Percentiles rank a stretch among this genome's conserved stretches.
These are phyloP conservation scores for Hoplostethus atlanticus DNA, from an alignment of 2,797 vertebrate species.

Conservation along the genomic window DNA sequence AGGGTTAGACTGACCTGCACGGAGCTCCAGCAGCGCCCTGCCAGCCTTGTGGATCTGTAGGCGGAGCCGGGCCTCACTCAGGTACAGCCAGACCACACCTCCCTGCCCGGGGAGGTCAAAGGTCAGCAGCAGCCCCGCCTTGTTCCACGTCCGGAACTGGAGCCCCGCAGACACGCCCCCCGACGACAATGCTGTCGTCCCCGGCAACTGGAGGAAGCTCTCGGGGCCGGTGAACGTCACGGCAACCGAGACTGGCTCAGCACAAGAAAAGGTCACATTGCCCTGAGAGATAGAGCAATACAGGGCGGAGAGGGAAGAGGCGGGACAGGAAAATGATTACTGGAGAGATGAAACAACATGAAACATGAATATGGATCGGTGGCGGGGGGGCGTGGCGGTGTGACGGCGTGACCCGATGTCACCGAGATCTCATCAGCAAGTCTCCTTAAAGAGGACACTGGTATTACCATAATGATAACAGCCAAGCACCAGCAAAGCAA, in stretches of 20 bases:
- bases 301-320: background rate
- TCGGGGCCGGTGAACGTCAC: conserved; percentile 88
- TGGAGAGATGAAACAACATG: conserved; percentile 31
- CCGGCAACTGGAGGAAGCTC: conserved; percentile 88
- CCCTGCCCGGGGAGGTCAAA: conserved; percentile 81
- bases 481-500: conserved; percentile 13
- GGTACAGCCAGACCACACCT: conserved; percentile 84
- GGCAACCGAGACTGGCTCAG: conserved; percentile 87
- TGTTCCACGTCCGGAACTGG: conserved; percentile 95
- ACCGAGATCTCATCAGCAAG: conserved; percentile 56
- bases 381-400: conserved; percentile 30
- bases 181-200: conserved; percentile 24
- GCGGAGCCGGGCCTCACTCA: conserved; percentile 87
- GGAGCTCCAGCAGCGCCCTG: conserved; percentile 83
- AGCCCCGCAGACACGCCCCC: conserved; percentile 80
- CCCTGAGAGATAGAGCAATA: conserved; percentile 82
- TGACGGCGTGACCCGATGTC: conserved; percentile 22
- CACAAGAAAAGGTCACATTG: conserved; percentile 90
- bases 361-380: conserved; percentile 57
- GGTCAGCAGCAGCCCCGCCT: conserved; percentile 88
- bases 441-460: conserved; percentile 56
- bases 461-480: conserved; percentile 64
- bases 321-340: conserved; percentile 10
- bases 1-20: conserved; percentile 83
- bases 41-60: conserved; percentile 87